Conservation (phyloP, 2,113 vertebrate genomes). For the Chiloscyllium plagiosum region DNA sequence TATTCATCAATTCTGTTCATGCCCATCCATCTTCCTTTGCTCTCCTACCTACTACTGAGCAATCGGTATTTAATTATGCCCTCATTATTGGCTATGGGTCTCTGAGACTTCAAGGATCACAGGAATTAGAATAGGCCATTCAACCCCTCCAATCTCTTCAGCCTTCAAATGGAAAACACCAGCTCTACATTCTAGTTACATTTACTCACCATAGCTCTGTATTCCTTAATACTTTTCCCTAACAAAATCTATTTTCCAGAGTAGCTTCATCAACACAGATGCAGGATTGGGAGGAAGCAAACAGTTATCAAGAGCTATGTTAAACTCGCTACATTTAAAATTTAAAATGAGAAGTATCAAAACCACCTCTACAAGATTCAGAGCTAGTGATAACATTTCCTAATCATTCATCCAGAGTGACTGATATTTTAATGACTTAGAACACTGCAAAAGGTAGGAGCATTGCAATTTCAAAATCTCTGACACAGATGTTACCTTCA, state of each 20-base stretch:
- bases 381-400: not conserved
- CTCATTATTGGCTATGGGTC: not conserved
- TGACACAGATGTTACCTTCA: constrained; percentile 52
- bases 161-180: not conserved
- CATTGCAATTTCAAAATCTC: not conserved
- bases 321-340: not conserved
- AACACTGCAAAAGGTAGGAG: not conserved
- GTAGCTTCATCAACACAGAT: not conserved
- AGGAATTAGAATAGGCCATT: not conserved
- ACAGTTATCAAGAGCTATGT: not conserved
- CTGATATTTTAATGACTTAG: not conserved
- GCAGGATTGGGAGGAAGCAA: not conserved
- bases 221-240: not conserved
- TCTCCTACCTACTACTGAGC: not conserved
- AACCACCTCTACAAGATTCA: not conserved
- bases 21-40: not conserved
- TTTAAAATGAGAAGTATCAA: not conserved
- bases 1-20: not conserved
- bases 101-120: not conserved
- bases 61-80: not conserved
- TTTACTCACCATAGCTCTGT: not conserved
- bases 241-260: not conserved
- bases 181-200: not conserved
- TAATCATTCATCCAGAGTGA: not conserved
- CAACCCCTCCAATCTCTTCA: not conserved